Conservation (phyloP, 2,797 vertebrate genomes). For the Syndactyla subalaris region DNA sequence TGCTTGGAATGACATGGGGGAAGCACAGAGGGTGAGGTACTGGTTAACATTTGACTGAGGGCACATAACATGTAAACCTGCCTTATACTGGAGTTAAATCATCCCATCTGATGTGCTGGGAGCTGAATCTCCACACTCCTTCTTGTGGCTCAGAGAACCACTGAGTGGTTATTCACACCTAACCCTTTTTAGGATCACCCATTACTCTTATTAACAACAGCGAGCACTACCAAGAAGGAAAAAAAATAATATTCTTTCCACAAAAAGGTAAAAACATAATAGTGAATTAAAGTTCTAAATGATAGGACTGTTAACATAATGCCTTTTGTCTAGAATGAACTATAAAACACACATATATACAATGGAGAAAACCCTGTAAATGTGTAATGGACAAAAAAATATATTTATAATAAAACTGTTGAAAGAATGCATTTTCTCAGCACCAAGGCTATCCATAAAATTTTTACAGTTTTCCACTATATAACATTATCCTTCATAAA, state of each 20-base stretch:
- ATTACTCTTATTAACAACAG: conserved; percentile 44
- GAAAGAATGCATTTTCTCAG: conserved; percentile 73
- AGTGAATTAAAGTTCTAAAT: conserved; percentile 72
- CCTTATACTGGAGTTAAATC: not conserved
- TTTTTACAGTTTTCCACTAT: conserved; percentile 74
- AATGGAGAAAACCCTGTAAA: conserved; percentile 64
- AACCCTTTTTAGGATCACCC: not conserved
- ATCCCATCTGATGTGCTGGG: not conserved
- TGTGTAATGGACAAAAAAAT: conserved; percentile 66
- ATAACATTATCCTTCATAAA: conserved; percentile 77
- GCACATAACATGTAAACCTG: not conserved
- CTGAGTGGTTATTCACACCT: not conserved
- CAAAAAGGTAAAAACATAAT: conserved; percentile 57
- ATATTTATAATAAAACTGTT: conserved; percentile 71
- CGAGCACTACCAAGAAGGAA: not conserved
- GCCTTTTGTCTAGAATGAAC: conserved; percentile 68
- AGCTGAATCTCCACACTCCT: not conserved
- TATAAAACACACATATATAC: conserved; percentile 62
- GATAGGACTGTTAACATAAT: conserved; percentile 73
- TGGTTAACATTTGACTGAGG: not conserved
- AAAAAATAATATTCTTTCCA: conserved; percentile 3
- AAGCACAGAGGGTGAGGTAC: not conserved
- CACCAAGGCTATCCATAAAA: conserved; percentile 71
- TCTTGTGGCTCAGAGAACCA: not conserved
- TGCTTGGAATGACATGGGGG: not conserved